Evolutionary conservation across 2,888 invertebrate genomes (phyloP).

Genomic region (Myopa testacea): DNA sequence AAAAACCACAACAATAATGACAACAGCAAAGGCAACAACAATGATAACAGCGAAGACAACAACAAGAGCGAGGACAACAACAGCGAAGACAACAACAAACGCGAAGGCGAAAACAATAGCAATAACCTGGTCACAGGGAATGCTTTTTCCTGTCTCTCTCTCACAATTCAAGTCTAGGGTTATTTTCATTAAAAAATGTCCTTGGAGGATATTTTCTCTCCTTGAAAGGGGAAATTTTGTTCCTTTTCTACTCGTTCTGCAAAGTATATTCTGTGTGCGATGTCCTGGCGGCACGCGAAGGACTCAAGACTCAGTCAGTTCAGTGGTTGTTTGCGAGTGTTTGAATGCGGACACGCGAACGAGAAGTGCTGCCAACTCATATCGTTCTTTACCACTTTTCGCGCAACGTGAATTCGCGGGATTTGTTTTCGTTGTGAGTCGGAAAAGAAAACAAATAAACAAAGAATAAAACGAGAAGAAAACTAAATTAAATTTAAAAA

Average conservation of each 20-base stretch:
- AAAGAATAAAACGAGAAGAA: not conserved
- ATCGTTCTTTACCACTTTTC: not conserved
- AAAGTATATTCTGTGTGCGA: constrained; percentile 11
- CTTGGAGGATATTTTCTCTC: constrained; percentile 6
- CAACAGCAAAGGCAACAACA: constrained; percentile 54
- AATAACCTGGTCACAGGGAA: not conserved
- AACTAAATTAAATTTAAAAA: not conserved
- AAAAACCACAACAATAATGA: constrained; percentile 26
- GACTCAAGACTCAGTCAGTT: not conserved
- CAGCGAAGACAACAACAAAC: no score
- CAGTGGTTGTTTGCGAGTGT: constrained; percentile 34
- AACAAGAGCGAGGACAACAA: constrained; percentile 52
- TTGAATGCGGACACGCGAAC: constrained; percentile 20
- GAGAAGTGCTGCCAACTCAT: constrained; percentile 7
- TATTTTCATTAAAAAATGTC: constrained; percentile 15
- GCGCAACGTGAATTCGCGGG: constrained; percentile 17
- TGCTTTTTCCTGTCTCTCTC: constrained; percentile 21
- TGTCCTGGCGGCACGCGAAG: constrained; percentile 3
- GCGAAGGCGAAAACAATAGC: constrained; percentile 44
- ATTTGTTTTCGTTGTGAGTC: constrained; percentile 4
- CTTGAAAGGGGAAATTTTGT: constrained; percentile 29
- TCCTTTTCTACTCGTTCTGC: constrained; percentile 4
- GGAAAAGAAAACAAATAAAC: not conserved
- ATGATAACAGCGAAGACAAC: not conserved
- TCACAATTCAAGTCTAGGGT: not conserved